These are phyloP conservation scores for Catostylus mosaicus DNA, from an alignment of 30 jellyfish, hydroid and myxozoan species.

Conservation along the genomic window DNA sequence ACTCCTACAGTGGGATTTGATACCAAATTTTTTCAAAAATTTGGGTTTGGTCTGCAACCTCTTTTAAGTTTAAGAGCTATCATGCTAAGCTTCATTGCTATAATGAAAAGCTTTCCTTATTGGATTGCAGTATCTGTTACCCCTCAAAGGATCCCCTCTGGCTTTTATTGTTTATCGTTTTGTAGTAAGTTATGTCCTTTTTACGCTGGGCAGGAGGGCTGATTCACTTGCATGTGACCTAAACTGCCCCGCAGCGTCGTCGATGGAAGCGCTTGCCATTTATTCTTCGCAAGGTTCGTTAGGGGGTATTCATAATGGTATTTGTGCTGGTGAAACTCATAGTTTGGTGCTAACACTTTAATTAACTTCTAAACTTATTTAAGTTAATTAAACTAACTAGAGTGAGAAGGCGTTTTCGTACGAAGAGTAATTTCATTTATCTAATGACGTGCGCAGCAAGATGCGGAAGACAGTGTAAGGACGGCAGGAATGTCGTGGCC, in stretches of 20 bases:
- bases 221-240: conserved; percentile 37
- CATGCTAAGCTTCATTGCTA: too few relatives aligned
- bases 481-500: conserved; percentile 35
- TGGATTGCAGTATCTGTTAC: too few relatives aligned
- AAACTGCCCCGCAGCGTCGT: conserved; percentile 46
- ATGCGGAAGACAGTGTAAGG: conserved; percentile 55
- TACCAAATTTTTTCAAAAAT: too few relatives aligned
- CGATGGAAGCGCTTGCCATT: background rate
- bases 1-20: too few relatives aligned
- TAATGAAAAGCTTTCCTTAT: too few relatives aligned
- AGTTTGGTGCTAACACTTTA: background rate
- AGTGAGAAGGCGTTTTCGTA: background rate
- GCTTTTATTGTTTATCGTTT: too few relatives aligned
- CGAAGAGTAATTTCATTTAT: background rate
- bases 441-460: conserved; percentile 7
- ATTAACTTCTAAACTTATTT: background rate
- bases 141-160: too few relatives aligned
- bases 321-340: background rate
- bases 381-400: background rate
- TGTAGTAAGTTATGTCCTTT: too few relatives aligned
- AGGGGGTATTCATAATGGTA: conserved; percentile 3
- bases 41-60: too few relatives aligned
- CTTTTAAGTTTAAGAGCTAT: too few relatives aligned
- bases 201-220: conserved; percentile 24
- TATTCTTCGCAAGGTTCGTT: background rate